phyloP scores from a whole-genome alignment of 2,113 vertebrate species.

The Spheniscus mendiculus region DNA sequence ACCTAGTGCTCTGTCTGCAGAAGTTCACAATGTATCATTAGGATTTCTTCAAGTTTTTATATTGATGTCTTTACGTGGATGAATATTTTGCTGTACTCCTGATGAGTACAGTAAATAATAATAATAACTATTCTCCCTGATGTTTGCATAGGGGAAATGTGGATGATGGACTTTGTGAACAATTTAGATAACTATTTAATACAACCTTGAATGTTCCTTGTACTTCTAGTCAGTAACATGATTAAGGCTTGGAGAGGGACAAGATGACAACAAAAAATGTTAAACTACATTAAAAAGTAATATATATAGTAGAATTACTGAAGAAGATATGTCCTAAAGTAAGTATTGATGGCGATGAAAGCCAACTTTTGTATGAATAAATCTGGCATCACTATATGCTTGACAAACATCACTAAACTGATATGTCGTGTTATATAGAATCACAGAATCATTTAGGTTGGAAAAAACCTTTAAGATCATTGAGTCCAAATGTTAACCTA shows the following conservation, averaged over 20 bases:
- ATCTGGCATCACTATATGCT: not conserved
- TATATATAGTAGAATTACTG: not conserved
- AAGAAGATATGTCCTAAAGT: not conserved
- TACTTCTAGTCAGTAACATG: not conserved
- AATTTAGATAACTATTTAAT: not conserved
- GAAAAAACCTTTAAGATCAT: not conserved
- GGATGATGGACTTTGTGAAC: not conserved
- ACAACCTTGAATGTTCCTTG: not conserved
- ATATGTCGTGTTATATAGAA: rapidly evolving
- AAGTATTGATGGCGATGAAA: not conserved
- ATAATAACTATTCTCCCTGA: not conserved
- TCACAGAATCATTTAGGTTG: not conserved
- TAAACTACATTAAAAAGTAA: not conserved
- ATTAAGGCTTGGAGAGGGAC: not conserved
- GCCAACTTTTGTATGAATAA: not conserved
- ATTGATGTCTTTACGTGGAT: not conserved
- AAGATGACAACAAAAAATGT: not conserved
- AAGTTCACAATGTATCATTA: not conserved
- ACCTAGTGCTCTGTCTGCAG: not conserved
- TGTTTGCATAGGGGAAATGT: not conserved
- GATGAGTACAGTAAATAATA: not conserved
- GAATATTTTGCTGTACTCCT: not conserved
- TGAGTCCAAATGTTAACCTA: not conserved
- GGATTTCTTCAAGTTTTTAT: not conserved
- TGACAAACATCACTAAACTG: not conserved